These are phyloP conservation scores for Leptinotarsa texana DNA, from an alignment of 1,140 invertebrate genomes.

Conservation along the genomic window DNA sequence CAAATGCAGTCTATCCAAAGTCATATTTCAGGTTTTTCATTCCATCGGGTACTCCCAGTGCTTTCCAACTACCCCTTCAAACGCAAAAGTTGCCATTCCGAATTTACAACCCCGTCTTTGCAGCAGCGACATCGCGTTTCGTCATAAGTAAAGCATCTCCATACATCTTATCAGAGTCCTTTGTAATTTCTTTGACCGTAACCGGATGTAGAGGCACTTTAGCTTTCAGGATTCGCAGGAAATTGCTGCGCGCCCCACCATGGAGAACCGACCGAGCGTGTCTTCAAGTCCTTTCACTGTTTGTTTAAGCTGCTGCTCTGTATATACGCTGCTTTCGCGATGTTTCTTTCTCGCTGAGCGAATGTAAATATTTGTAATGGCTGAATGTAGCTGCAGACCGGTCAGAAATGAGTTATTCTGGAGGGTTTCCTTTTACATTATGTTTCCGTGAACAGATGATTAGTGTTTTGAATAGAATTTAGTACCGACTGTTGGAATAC, in stretches of 20 bases:
- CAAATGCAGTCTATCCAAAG: too few relatives aligned
- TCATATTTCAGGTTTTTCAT: too few relatives aligned
- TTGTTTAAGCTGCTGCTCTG: slow-evolving; percentile 20
- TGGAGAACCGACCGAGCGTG: slow-evolving; percentile 28
- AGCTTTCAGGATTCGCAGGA: slow-evolving; percentile 37
- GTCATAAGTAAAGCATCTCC: slow-evolving; percentile 33
- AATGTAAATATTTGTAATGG: slow-evolving; percentile 18
- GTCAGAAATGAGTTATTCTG: too few relatives aligned
- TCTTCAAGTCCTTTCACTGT: slow-evolving; percentile 21
- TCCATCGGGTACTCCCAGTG: too few relatives aligned
- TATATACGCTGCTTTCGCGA: not conserved
- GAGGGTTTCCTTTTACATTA: too few relatives aligned
- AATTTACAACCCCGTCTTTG: not conserved
- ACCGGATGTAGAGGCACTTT: slow-evolving; percentile 38
- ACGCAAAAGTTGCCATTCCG: too few relatives aligned
- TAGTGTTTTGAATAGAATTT: too few relatives aligned
- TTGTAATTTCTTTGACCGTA: slow-evolving; percentile 40
- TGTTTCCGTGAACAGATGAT: too few relatives aligned
- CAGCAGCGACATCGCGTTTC: slow-evolving; percentile 30
- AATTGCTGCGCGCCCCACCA: slow-evolving; percentile 31
- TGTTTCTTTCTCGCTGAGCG: slow-evolving; percentile 11
- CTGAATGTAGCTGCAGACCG: slow-evolving; percentile 4
- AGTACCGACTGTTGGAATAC: too few relatives aligned
- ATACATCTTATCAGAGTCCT: slow-evolving; percentile 32
- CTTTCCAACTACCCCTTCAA: too few relatives aligned